Percentiles rank a stretch among this genome's conserved stretches.
Evolutionary conservation across 2,888 invertebrate genomes (phyloP).

Genomic region (Conops quadrifasciatus): DNA sequence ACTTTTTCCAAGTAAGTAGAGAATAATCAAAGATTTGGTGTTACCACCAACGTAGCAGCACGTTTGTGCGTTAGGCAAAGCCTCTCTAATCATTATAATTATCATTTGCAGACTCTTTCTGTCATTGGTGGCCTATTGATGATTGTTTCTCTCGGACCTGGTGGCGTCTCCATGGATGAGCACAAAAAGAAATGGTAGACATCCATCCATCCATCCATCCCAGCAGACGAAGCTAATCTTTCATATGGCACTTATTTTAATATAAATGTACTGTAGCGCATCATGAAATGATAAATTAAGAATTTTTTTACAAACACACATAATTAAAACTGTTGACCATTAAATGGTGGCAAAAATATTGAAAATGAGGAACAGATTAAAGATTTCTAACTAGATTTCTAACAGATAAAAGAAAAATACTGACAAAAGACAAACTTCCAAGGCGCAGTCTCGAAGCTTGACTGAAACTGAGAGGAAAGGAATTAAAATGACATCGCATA

Average conservation of each 20-base stretch:
- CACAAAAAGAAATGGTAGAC: conserved; percentile 92
- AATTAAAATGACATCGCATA: background rate
- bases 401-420: background rate
- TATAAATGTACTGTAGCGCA: conserved; percentile 45
- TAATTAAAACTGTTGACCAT: conserved; percentile 21
- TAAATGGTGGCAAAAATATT: too few relatives aligned
- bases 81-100: background rate
- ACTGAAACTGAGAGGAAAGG: background rate
- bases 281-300: conserved; percentile 40
- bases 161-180: conserved; percentile 99
- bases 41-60: background rate
- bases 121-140: conserved; percentile 98
- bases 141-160: conserved; percentile 98
- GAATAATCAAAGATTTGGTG: background rate
- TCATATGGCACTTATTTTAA: conserved; percentile 40
- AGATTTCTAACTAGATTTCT: background rate
- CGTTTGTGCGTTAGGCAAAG: background rate
- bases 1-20: conserved; percentile 94
- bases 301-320: conserved; percentile 42
- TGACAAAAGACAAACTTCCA: too few relatives aligned
- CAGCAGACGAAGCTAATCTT: conserved; percentile 11
- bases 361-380: background rate
- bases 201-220: conserved; percentile 44
- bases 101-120: conserved; percentile 89
- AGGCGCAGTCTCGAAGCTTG: background rate